Evolutionary conservation across 2,797 vertebrate species (phyloP).

Genomic region (Myiotriccus ornatus): DNA sequence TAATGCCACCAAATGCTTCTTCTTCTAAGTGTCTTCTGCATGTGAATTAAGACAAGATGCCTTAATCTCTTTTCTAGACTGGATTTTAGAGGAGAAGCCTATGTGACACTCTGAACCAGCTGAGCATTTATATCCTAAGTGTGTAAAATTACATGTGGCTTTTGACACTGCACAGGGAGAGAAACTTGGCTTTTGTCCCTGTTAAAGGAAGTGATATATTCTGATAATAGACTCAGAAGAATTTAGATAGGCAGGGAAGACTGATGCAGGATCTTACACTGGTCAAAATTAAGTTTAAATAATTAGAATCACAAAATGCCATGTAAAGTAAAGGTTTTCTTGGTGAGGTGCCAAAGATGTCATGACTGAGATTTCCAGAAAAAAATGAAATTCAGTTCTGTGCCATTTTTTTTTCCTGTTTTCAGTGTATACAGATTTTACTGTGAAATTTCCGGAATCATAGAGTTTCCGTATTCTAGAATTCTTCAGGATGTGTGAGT

Average conservation of each 20-base stretch:
- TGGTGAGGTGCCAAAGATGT: background rate
- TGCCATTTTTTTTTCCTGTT: background rate
- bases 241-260: background rate
- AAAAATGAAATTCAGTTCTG: background rate
- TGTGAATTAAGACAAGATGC: background rate
- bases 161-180: background rate
- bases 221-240: background rate
- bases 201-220: background rate
- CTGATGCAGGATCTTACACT: background rate
- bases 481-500: background rate
- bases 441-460: background rate
- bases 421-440: background rate
- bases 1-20: background rate
- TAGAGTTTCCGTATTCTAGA: background rate
- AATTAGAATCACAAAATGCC: background rate
- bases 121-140: background rate
- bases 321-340: background rate
- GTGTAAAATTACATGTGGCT: background rate
- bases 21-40: background rate
- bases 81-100: background rate
- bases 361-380: background rate
- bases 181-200: background rate
- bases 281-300: background rate
- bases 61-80: background rate
- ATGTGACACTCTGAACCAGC: background rate